Evolutionary conservation across 2,888 invertebrate genomes (phyloP), one percentile per base, ranked within the genome.

Genomic region (Liodrosophila aerea): DNA sequence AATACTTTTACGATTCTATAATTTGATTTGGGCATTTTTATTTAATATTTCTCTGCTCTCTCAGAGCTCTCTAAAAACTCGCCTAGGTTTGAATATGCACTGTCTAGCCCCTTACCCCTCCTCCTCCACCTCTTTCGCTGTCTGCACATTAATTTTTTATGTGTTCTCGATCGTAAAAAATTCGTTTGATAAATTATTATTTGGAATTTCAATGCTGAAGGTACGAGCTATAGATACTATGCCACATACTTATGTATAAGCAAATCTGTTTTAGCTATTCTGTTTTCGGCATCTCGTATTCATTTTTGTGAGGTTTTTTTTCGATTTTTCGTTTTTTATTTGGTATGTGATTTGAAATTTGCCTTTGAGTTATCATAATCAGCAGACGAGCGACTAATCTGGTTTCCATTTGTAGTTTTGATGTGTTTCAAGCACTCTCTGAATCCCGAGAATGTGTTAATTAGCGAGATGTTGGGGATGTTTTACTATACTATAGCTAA

Each of bases 1-100:
- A 87, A 87, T 84, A 80, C 80, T 74, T 88, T 88, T 87, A 88
- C 88, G 88, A 88, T 85, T 88, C 81, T 84, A 88, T 88, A 87
- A 88, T 88, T 88, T 86, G 87, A 88, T 88, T 88, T 88, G 76
- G 78, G 63, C 67, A 70, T 83, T 74, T 69, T 74, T 62, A 75
- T 85, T 85, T 73, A 73, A 82, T 85, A 85, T 84, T 82, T 72
- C 54, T 56, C 40, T 34, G 12, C 33, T 46, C 36, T 29, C n/a
- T 7, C 34, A 9, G 46, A 34, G 18, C 15, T 12, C 40, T 56
- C 30, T 37, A 53, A 22, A n/a, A 58, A 53, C 44, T 58, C 27
- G 13, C 54, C 36, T 36, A 37, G 40, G 53, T 41, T 9, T 9
- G 15, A n/a, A 15, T 27, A 29, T 39, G 18, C 13, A n/a, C n/a